A percentile compares a stretch with the other conserved stretches of the same genome.
Evolutionary conservation across 2,888 invertebrate genomes (phyloP).

Genomic region (Drosophila nr. perissopoda): DNA sequence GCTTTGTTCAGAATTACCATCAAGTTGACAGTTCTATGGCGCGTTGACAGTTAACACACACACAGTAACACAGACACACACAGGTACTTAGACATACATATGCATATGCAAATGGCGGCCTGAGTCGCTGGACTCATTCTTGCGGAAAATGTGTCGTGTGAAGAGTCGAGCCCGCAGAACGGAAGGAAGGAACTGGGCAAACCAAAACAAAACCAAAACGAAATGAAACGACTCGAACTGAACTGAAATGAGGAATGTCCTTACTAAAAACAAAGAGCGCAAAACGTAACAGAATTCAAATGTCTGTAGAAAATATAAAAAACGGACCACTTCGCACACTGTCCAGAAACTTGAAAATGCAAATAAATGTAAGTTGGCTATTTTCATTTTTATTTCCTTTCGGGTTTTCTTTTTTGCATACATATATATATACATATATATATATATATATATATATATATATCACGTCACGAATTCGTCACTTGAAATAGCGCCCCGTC

Average conservation of each 20-base stretch:
- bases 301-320: constrained; percentile 33
- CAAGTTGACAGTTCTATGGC: constrained; percentile 83
- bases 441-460: not conserved
- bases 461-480: constrained; percentile 76
- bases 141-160: constrained; percentile 74
- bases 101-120: constrained; percentile 79
- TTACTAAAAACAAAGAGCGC: constrained; percentile 32
- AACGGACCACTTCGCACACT: constrained; percentile 33
- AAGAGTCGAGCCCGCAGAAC: constrained; percentile 70
- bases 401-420: constrained; percentile 3
- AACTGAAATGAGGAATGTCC: constrained; percentile 75
- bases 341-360: constrained; percentile 76
- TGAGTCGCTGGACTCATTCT: constrained; percentile 71
- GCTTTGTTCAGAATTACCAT: constrained; percentile 80
- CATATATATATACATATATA: not conserved
- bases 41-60: constrained; percentile 81
- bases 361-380: constrained; percentile 78
- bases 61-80: constrained; percentile 25
- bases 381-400: constrained; percentile 62
- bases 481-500: constrained; percentile 57
- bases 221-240: constrained; percentile 28
- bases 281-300: constrained; percentile 43
- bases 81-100: constrained; percentile 31
- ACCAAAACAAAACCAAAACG: constrained; percentile 32
- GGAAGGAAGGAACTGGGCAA: constrained; percentile 77